Evolutionary conservation across 2,797 vertebrate species (phyloP).

Genomic region (Cryptoblepharus egeriae): DNA sequence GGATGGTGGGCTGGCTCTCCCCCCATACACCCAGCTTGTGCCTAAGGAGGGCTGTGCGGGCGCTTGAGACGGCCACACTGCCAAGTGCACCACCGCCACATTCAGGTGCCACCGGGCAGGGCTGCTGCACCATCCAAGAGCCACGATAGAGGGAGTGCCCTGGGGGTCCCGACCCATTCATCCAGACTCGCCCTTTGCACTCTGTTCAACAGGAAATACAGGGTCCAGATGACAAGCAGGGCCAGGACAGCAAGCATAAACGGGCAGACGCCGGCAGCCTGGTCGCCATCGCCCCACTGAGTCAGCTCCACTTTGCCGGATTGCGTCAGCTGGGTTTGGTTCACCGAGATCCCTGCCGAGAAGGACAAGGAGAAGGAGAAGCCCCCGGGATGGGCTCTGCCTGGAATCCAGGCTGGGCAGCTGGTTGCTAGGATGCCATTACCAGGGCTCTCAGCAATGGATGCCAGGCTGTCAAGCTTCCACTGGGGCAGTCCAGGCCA

Average conservation of each 20-base stretch:
- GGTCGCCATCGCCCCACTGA: too few relatives aligned
- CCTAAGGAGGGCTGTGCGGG: too few relatives aligned
- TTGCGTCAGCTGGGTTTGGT: background rate
- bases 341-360: background rate
- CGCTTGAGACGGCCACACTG: too few relatives aligned
- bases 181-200: conserved; percentile 27
- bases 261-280: too few relatives aligned
- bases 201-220: conserved; percentile 27
- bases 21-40: too few relatives aligned
- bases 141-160: background rate
- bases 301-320: background rate
- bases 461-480: background rate
- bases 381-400: too few relatives aligned
- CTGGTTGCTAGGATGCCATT: background rate
- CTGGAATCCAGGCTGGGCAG: background rate
- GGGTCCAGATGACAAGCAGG: background rate
- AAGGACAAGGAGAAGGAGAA: too few relatives aligned
- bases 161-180: background rate
- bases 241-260: too few relatives aligned
- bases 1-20: too few relatives aligned
- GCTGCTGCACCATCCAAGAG: too few relatives aligned
- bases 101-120: too few relatives aligned
- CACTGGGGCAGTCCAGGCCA: background rate
- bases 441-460: background rate
- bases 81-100: too few relatives aligned